These are phyloP conservation scores for Leptinotarsa rubiginosa DNA, from an alignment of 2,888 invertebrate species.

Conservation along the genomic window DNA sequence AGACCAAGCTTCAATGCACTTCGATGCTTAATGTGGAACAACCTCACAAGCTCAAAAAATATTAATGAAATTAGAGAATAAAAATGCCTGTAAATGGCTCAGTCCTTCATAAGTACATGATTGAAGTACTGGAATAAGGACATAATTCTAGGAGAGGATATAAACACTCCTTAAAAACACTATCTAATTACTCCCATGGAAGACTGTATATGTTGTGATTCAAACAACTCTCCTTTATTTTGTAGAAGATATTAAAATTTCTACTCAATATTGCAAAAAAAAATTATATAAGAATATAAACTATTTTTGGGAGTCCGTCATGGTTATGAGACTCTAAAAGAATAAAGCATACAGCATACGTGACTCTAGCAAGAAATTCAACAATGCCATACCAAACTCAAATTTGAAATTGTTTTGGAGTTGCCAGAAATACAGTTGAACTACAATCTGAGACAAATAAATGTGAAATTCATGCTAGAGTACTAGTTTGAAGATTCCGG, in stretches of 20 bases:
- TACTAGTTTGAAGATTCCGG: too few relatives aligned
- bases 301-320: neutral
- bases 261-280: neutral
- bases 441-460: too few relatives aligned
- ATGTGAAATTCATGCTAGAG: too few relatives aligned
- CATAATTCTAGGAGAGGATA: constrained; percentile 22
- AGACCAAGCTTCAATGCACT: too few relatives aligned
- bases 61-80: neutral
- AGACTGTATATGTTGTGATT: constrained; percentile 24
- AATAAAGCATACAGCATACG: neutral
- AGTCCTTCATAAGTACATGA: constrained; percentile 14
- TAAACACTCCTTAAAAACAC: constrained; percentile 28
- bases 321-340: neutral
- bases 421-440: neutral
- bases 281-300: neutral
- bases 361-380: neutral
- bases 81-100: constrained; percentile 6
- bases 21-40: neutral
- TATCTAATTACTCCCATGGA: constrained; percentile 17
- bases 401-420: neutral
- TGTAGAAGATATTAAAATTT: neutral
- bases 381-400: neutral
- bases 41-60: too few relatives aligned
- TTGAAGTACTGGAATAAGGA: constrained; percentile 23
- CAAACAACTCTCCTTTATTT: constrained; percentile 23